These are phyloP conservation scores for Amiota mariae DNA, from an alignment of 2,888 invertebrate genomes.

Conservation along the genomic window DNA sequence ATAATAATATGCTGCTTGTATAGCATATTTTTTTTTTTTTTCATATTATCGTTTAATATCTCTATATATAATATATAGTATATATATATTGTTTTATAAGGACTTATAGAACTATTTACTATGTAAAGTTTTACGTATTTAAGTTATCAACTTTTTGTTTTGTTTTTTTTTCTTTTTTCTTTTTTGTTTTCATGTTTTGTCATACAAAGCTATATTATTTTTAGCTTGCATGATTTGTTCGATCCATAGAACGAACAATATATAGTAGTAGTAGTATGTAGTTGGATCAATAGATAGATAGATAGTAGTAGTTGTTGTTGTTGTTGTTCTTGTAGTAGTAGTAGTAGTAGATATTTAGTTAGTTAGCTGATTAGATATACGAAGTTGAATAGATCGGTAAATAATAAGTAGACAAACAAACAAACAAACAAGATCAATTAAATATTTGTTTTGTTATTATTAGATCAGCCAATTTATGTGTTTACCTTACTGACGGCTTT, in stretches of 20 bases:
- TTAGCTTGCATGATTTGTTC: no score
- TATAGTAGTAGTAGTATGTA: slow-evolving; percentile 6
- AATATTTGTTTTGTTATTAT: not conserved
- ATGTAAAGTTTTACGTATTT: slow-evolving; percentile 71
- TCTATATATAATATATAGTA: slow-evolving; percentile 27
- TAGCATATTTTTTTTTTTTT: no score
- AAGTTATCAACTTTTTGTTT: slow-evolving; percentile 65
- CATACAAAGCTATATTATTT: no score
- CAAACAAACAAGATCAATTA: no score
- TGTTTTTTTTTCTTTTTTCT: slow-evolving; percentile 31
- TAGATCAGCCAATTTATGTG: slow-evolving; percentile 67
- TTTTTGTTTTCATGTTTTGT: not conserved
- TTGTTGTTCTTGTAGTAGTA: not conserved
- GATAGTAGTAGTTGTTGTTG: no score
- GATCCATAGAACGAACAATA: not conserved
- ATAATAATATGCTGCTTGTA: no score
- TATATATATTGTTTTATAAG: slow-evolving; percentile 45
- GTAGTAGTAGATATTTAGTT: not conserved
- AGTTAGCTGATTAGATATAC: no score
- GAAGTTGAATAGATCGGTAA: no score
- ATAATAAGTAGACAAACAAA: no score
- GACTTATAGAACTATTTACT: slow-evolving; percentile 69
- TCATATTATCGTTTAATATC: slow-evolving; percentile 20
- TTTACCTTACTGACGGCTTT: slow-evolving; percentile 74
- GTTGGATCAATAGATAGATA: not conserved